Evolutionary conservation across 2,113 vertebrate genomes (phyloP).

Genomic region (Neomonachus schauinslandi): DNA sequence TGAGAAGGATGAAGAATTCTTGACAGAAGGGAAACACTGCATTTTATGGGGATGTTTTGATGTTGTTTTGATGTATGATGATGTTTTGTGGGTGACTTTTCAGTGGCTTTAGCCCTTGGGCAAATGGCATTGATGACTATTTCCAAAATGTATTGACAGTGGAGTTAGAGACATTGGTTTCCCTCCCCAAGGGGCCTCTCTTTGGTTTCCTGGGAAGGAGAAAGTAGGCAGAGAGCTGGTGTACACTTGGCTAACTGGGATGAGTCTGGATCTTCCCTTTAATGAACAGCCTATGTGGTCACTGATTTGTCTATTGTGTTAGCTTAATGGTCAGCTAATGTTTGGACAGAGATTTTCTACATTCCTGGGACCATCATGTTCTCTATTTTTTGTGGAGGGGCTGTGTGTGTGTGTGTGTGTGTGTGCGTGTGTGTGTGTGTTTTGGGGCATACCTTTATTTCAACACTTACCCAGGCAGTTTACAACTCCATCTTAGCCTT

Average conservation of each 20-base stretch:
- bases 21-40: background rate
- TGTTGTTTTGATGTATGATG: background rate
- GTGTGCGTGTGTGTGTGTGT: background rate
- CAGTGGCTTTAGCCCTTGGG: background rate
- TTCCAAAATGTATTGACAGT: background rate
- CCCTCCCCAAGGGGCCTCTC: background rate
- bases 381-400: background rate
- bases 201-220: background rate
- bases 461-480: background rate
- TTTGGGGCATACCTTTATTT: background rate
- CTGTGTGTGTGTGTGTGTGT: background rate
- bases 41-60: background rate
- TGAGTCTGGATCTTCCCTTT: too few relatives aligned
- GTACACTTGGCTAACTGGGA: background rate
- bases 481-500: background rate
- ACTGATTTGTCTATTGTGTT: background rate
- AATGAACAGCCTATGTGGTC: background rate
- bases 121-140: background rate
- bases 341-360: background rate
- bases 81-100: background rate
- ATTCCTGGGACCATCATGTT: background rate
- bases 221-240: background rate
- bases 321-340: background rate
- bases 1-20: background rate
- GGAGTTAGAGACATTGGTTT: background rate